Conservation (phyloP, 1,140 invertebrate species). For the Archegozetes longisetosus region DNA sequence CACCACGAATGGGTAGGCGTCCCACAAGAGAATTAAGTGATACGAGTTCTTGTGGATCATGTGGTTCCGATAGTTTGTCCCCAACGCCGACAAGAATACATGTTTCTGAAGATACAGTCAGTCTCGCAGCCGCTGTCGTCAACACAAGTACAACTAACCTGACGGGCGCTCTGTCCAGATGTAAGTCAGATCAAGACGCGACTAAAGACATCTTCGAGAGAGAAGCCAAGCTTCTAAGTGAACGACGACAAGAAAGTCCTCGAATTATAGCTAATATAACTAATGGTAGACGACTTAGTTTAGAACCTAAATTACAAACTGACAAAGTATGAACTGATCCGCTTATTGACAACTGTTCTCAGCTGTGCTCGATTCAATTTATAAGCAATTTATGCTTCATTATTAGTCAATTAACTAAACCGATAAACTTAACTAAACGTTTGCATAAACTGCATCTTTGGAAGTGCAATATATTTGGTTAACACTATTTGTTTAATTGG, state of each 20-base stretch:
- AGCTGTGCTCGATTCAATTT: too few species aligned
- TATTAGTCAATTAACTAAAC: too few species aligned
- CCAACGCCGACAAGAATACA: conserved; percentile 24
- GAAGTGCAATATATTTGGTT: too few species aligned
- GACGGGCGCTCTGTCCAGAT: conserved; percentile 18
- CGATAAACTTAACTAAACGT: too few species aligned
- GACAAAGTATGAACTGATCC: conserved; percentile 4
- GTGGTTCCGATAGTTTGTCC: conserved; percentile 54
- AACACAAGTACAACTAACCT: conserved; percentile 8
- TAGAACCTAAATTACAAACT: conserved; percentile 10
- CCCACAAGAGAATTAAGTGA: conserved; percentile 47
- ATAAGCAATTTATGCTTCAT: too few species aligned
- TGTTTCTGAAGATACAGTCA: conserved; percentile 20
- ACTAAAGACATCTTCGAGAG: conserved; percentile 21
- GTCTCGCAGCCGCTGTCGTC: conserved; percentile 1
- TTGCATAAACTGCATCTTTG: too few species aligned
- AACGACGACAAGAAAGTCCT: conserved; percentile 11
- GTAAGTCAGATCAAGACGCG: conserved; percentile 23
- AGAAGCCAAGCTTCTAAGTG: conserved; percentile 18
- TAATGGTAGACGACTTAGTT: conserved; percentile 22
- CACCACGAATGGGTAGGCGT: conserved; percentile 45
- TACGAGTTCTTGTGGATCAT: conserved; percentile 62
- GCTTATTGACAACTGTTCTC: background rate
- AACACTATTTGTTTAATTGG: too few species aligned
- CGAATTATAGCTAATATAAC: conserved; percentile 10